Percentiles rank a stretch among this genome's conserved stretches.
Conservation (phyloP, 1,140 invertebrate species). For the Holotrichia oblita region DNA sequence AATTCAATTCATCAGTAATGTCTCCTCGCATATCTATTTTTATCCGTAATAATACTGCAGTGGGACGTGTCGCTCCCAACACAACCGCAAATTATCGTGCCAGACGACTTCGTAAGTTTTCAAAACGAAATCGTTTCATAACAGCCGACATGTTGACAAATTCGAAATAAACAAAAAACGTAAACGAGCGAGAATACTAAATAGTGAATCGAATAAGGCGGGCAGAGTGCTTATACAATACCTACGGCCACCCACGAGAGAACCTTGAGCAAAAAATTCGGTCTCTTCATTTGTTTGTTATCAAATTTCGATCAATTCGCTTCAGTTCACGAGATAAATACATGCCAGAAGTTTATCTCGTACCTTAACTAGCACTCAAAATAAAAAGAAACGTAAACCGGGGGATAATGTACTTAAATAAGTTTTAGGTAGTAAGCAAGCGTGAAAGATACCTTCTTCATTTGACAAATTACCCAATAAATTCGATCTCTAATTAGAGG, state of each 20-base stretch:
- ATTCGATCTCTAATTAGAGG: constrained; percentile 28
- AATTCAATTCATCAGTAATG: not conserved
- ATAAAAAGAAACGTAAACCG: not conserved
- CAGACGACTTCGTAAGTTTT: constrained; percentile 10
- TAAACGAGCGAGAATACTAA: not conserved
- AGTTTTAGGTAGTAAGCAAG: constrained; percentile 1
- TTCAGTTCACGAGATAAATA: constrained; percentile 25
- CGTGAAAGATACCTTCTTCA: constrained; percentile 5
- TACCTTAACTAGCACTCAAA: not conserved
- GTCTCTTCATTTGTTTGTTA: constrained; percentile 12
- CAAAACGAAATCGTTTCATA: constrained; percentile 17
- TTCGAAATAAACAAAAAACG: constrained; percentile 3
- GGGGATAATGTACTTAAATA: constrained; percentile 18
- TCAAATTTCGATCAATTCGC: constrained; percentile 24
- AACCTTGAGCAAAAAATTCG: constrained; percentile 25
- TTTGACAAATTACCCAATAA: constrained; percentile 33
- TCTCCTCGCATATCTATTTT: constrained; percentile 8
- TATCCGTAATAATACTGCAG: not conserved
- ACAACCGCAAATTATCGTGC: constrained; percentile 18
- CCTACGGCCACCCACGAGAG: constrained; percentile 21
- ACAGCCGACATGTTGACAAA: constrained; percentile 12
- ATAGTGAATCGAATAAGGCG: not conserved
- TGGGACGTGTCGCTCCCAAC: not conserved
- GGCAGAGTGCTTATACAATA: not conserved
- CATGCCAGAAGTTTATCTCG: constrained; percentile 1